These are phyloP conservation scores for Megalops atlanticus DNA, from an alignment of 2,113 vertebrate species.

Conservation along the genomic window DNA sequence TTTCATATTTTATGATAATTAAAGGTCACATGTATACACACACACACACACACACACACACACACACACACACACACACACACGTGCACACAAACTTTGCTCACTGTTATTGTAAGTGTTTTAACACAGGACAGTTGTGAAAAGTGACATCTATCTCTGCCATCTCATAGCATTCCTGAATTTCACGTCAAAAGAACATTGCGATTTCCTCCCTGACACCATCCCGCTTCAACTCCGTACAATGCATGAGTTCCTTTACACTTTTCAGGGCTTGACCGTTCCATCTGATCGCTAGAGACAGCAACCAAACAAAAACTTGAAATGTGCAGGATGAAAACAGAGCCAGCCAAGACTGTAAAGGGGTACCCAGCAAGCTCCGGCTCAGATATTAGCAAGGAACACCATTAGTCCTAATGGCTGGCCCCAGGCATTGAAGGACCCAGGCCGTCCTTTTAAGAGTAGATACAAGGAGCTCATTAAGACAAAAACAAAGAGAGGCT, in stretches of 20 bases:
- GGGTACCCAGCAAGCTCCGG: constrained; percentile 50
- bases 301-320: not conserved
- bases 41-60: too few relatives aligned
- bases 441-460: constrained; percentile 67
- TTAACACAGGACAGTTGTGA: not conserved
- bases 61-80: too few relatives aligned
- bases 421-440: constrained; percentile 61
- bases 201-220: too few relatives aligned
- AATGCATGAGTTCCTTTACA: too few relatives aligned
- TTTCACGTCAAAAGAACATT: too few relatives aligned
- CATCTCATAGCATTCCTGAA: too few relatives aligned
- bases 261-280: not conserved
- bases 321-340: not conserved
- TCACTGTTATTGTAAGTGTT: not conserved
- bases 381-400: constrained; percentile 70
- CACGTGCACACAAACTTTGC: too few relatives aligned
- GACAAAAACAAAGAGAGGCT: constrained; percentile 72
- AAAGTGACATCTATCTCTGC: not conserved
- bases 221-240: too few relatives aligned
- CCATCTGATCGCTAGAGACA: not conserved
- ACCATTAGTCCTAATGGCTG: constrained; percentile 67
- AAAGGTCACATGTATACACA: not conserved
- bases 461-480: constrained; percentile 76
- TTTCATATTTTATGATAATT: too few relatives aligned
- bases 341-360: constrained; percentile 36